phyloP scores from a whole-genome alignment of 2,888 invertebrate genomes.

The Sussaba pulchella region DNA sequence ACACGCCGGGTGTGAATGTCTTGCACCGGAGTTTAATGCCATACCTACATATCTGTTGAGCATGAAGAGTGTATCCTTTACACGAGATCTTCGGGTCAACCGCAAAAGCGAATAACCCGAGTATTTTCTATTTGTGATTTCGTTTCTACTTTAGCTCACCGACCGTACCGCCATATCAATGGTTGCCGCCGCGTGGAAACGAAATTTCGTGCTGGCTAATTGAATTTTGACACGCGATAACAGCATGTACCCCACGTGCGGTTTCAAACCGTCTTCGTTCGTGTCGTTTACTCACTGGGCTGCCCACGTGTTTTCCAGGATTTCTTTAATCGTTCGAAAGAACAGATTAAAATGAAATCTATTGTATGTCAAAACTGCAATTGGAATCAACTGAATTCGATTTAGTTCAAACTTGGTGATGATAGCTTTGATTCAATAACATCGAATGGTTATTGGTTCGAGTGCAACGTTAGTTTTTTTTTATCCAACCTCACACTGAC shows the following conservation, averaged over 20 bases:
- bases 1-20: conserved; percentile 13
- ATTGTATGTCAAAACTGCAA: no score
- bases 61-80: conserved; percentile 4
- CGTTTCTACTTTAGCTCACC: conserved; percentile 54
- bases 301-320: conserved; percentile 72
- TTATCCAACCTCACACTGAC: no score
- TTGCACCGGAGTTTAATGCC: not conserved
- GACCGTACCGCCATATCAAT: conserved; percentile 52
- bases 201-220: conserved; percentile 80
- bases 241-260: conserved; percentile 64
- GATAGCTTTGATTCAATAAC: no score
- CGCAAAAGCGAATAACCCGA: conserved; percentile 33
- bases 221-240: conserved; percentile 78
- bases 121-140: conserved; percentile 2
- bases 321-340: no score
- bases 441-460: no score
- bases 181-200: conserved; percentile 70
- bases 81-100: conserved; percentile 19
- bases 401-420: no score
- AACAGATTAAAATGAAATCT: no score
- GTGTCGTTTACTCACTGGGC: conserved; percentile 41
- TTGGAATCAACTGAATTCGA: no score
- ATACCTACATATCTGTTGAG: not conserved
- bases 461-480: no score
- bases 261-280: conserved; percentile 38